phyloP scores from a whole-genome alignment of 2,113 vertebrate species.

The Synodontis membranacea region DNA sequence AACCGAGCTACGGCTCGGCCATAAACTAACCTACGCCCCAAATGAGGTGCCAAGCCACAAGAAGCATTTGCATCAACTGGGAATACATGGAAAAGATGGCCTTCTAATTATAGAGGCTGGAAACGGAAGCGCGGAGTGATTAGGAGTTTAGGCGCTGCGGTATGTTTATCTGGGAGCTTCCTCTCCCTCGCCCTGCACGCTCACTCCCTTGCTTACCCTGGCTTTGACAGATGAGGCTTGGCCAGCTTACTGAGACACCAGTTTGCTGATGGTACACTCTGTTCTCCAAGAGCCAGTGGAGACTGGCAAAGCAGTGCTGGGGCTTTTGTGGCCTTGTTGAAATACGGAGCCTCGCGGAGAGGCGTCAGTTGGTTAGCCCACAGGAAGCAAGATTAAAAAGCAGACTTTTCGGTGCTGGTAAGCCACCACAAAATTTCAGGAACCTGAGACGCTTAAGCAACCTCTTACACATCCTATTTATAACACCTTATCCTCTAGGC shows the following conservation, averaged over 20 bases:
- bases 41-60: conserved; percentile 99
- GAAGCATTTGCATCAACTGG: conserved; percentile 99
- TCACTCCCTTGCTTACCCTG: conserved; percentile 65
- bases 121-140: conserved; percentile 95
- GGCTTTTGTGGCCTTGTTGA: conserved; percentile 88
- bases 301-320: conserved; percentile 68
- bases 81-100: conserved; percentile 94
- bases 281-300: conserved; percentile 74
- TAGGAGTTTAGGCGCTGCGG: conserved; percentile 94
- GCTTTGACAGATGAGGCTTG: conserved; percentile 83
- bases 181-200: conserved; percentile 76
- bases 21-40: conserved; percentile 97
- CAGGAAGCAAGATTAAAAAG: conserved; percentile 87
- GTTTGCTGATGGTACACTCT: conserved; percentile 79
- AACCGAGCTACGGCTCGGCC: conserved; percentile 87
- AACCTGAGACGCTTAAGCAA: conserved; percentile 75
- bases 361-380: conserved; percentile 89
- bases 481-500: conserved; percentile 81
- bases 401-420: conserved; percentile 73
- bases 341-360: conserved; percentile 83
- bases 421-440: conserved; percentile 75
- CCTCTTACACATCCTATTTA: conserved; percentile 88
- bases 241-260: conserved; percentile 70
- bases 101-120: conserved; percentile 99
- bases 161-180: conserved; percentile 99